phyloP scores from a whole-genome alignment of 2,797 vertebrate genomes.

The Spinus pinus region DNA sequence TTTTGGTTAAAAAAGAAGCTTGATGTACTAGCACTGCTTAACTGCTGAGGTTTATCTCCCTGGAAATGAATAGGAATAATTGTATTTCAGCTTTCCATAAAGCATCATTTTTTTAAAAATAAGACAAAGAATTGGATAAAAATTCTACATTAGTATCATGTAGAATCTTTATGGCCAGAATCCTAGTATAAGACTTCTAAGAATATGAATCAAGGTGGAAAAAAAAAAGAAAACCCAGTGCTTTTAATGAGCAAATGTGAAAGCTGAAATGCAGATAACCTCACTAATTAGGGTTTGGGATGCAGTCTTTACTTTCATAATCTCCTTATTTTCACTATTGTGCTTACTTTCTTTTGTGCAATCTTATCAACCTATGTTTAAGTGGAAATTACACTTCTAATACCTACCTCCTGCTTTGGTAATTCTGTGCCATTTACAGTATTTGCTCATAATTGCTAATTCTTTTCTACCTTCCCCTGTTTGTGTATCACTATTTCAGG shows the following conservation, averaged over 20 bases:
- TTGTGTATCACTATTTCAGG: neutral
- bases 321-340: slow-evolving; percentile 43
- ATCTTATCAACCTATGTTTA: neutral
- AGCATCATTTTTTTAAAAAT: neutral
- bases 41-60: slow-evolving; percentile 17
- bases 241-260: neutral
- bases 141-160: neutral
- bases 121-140: slow-evolving; percentile 8
- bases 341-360: neutral
- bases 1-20: slow-evolving; percentile 10
- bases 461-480: neutral
- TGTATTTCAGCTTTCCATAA: slow-evolving; percentile 42
- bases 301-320: slow-evolving; percentile 1
- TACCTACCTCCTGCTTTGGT: neutral
- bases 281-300: slow-evolving; percentile 22
- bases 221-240: neutral
- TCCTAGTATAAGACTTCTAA: neutral
- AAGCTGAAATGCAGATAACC: slow-evolving; percentile 15
- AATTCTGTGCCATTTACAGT: neutral
- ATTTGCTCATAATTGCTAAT: neutral
- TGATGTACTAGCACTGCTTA: neutral
- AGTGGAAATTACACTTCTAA: neutral
- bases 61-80: slow-evolving; percentile 18
- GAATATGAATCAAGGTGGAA: neutral
- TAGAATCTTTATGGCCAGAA: slow-evolving; percentile 38